Base-by-base conservation (phyloP, 2,888 invertebrate species). In the Oeneis ivallda region DNA sequence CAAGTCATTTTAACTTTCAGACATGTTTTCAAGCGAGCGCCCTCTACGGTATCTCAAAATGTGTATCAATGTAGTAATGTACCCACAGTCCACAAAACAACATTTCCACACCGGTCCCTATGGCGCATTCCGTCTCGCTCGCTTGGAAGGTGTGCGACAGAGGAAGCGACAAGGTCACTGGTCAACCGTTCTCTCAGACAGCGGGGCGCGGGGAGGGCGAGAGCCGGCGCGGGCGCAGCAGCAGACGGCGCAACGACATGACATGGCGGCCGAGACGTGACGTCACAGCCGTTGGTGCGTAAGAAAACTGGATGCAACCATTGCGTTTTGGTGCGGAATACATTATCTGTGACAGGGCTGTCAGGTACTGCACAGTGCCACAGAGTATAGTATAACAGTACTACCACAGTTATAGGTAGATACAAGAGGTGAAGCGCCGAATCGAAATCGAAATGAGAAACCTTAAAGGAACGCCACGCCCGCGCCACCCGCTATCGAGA, bases 161-260 rank as follows among this genome's bases (percentile, higher is more conserved):
- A 66, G 84, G 74, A 86, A 87, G 76, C 80, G 81, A 89, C 91
- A 91, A 91, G 91, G 91, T 91, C 90, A 89, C 87, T 84, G 87
- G 87, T 88, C 88, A 89, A 84, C 86, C 89, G 85, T 85, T 84
- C 86, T 83, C 86, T 82, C 88, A 89, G 88, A 88, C 89, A 82
- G 85, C 84, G 82, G 82, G 72, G 72, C 82, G 76, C 80, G 81
- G 79, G 84, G 83, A 67, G 68, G 68, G 75, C 64, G 73, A 77
- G 85, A 84, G 86, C 85, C 79, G 79, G 68, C 68, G 75, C 64
- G 74, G 77, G 86, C 84, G 86, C 85, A 79, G 79, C 83, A 86
- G 89, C 86, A 86, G 89, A 86, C 88, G 81, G 82, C 84, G 83
- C 84, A 85, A 83, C 84, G 84, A 83, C 84, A 85, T 84, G 84